Evolutionary conservation across 2,888 invertebrate genomes (phyloP).

Genomic region (Andrena chrysosceles): DNA sequence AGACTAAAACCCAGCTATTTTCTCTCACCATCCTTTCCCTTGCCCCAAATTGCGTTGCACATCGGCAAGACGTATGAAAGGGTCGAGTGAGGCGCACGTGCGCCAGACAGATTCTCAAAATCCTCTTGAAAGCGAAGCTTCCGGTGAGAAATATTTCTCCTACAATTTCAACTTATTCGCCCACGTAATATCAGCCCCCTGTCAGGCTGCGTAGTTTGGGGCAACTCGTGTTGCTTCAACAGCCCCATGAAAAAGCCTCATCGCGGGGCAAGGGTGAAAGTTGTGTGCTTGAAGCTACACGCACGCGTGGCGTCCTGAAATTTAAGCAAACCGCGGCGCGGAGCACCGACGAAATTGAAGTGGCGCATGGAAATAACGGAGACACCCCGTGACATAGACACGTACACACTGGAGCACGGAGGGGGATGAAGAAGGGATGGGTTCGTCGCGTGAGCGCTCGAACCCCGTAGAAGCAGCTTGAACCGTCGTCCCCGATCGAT

Average conservation of each 20-base stretch:
- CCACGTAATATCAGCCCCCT: too few relatives aligned
- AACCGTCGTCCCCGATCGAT: constrained; percentile 63
- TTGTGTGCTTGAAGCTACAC: constrained; percentile 7
- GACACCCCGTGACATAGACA: constrained; percentile 70
- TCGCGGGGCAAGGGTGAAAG: not conserved
- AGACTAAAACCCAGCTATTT: too few relatives aligned
- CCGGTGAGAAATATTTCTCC: too few relatives aligned
- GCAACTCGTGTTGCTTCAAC: too few relatives aligned
- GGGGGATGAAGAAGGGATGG: constrained; percentile 18
- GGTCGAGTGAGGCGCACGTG: too few relatives aligned
- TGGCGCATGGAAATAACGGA: constrained; percentile 71
- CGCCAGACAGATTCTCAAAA: too few relatives aligned
- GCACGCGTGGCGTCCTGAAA: constrained; percentile 57
- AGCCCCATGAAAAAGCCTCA: constrained; percentile 8
- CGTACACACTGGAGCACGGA: constrained; percentile 40
- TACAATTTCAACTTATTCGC: too few relatives aligned
- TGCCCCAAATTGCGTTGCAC: too few relatives aligned
- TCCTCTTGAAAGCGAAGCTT: too few relatives aligned
- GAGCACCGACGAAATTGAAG: constrained; percentile 71
- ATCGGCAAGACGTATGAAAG: too few relatives aligned
- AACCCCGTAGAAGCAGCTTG: constrained; percentile 47
- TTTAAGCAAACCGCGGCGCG: constrained; percentile 65
- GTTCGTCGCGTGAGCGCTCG: constrained; percentile 56
- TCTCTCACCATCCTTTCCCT: too few relatives aligned
- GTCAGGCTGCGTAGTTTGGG: too few relatives aligned